These are phyloP conservation scores for Ifrita kowaldi DNA, from an alignment of 2,113 vertebrate genomes.

Conservation along the genomic window DNA sequence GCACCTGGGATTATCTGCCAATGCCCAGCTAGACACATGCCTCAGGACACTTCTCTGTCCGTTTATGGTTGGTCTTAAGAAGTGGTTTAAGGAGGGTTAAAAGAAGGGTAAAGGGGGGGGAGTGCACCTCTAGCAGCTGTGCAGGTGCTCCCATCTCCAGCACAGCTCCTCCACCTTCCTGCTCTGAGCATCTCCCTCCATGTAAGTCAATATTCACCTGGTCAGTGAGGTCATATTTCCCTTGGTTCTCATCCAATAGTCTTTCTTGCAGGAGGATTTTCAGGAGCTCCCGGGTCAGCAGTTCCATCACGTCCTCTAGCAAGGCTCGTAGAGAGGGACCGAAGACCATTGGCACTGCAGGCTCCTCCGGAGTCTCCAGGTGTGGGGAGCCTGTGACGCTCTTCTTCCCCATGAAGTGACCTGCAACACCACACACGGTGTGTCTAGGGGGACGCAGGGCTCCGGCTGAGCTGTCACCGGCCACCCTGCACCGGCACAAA, in stretches of 20 bases:
- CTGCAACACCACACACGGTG: slow-evolving; percentile 32
- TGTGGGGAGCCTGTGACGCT: slow-evolving; percentile 67
- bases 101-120: background rate
- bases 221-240: slow-evolving; percentile 15
- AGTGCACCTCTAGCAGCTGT: background rate
- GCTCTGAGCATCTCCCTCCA: background rate
- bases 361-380: slow-evolving; percentile 41
- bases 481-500: rapidly evolving
- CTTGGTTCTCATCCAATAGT: slow-evolving; percentile 62
- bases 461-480: rapidly evolving
- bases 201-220: slow-evolving; percentile 69
- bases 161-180: background rate
- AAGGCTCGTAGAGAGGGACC: slow-evolving; percentile 32
- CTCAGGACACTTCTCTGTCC: background rate
- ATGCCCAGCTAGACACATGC: background rate
- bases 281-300: slow-evolving; percentile 75
- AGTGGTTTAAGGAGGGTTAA: background rate
- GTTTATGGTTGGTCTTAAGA: background rate
- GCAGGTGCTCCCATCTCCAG: background rate
- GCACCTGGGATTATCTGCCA: background rate
- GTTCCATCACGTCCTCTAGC: slow-evolving; percentile 63
- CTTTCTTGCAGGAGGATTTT: slow-evolving; percentile 68
- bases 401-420: slow-evolving; percentile 97
- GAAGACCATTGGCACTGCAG: background rate
- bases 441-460: background rate